Conservation (phyloP, 2,797 vertebrate species). For the Coilia nasus region DNA sequence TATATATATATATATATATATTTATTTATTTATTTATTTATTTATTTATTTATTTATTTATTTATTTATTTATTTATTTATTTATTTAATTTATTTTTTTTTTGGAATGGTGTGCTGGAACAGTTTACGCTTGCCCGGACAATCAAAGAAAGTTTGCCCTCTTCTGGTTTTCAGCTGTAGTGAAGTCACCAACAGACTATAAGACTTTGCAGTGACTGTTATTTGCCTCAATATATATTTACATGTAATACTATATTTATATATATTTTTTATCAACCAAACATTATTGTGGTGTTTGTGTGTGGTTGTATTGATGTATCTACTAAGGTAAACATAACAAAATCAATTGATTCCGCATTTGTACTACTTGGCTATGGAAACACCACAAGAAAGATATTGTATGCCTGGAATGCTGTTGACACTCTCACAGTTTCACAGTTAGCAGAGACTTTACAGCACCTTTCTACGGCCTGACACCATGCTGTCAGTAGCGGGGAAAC, state of each 20-base stretch:
- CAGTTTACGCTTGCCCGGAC: background rate
- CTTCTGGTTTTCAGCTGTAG: background rate
- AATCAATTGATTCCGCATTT: background rate
- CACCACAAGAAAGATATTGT: background rate
- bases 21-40: too few relatives aligned
- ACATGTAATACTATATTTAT: too few relatives aligned
- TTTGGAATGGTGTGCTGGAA: background rate
- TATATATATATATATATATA: too few relatives aligned
- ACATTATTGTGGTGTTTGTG: background rate
- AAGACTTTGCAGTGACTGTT: too few relatives aligned
- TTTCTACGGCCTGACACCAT: background rate
- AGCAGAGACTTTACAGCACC: background rate
- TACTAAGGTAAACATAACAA: background rate
- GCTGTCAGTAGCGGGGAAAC: background rate
- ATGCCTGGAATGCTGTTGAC: background rate
- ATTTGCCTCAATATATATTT: background rate
- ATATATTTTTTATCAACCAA: background rate
- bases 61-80: too few relatives aligned
- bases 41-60: too few relatives aligned
- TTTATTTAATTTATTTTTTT: too few relatives aligned
- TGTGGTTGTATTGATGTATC: background rate
- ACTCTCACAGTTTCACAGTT: constrained; percentile 1
- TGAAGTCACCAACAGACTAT: background rate
- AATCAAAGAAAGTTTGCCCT: background rate
- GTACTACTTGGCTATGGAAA: background rate